Evolutionary conservation across 2,113 vertebrate species (phyloP), one percentile per base, ranked within the genome.

Genomic region (Istiophorus platypterus): DNA sequence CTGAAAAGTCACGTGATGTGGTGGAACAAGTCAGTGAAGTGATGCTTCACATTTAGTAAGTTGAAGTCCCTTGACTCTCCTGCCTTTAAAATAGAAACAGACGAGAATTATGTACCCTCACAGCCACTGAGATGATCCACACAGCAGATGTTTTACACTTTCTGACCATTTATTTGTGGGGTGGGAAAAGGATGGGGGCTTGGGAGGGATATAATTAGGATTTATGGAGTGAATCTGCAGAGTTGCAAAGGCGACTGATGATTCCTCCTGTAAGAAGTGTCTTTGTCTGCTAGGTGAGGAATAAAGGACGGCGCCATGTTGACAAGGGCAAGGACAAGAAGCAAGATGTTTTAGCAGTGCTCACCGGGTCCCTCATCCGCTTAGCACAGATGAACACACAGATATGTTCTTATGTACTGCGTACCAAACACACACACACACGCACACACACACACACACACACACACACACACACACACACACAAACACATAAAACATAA

Each of bases 161-260:
- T 97, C 97, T 99, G 97, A 97, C 96, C 97, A 97, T 97, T 97
- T 97, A 96, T 97, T 97, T 98, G 97, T 96, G 95, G 86, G 89
- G 91, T 78, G 62, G 81, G 73, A 70, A 56, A 76, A 64, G 27
- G 84, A 49, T 59, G 79, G 82, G 84, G 59, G 54, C 39, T 69
- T 68, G 72, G 82, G 95, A 92, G 94, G 95, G 95, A 96, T 95
- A 95, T 98, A 98, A 98, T 98, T 97, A 97, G 97, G 97, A 98
- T 99, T 97, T 98, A 98, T 98, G 97, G 97, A 97, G 97, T 97
- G 97, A 97, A 97, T 98, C 96, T 99, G 97, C 97, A 96, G 96
- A 97, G 97, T 98, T 97, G 96, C 97, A 97, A 95, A 96, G 96
- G 96, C 96, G 95, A 97, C 96, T 96, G 97, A 97, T 96, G 96